Evolutionary conservation across 2,113 vertebrate species (phyloP).

Genomic region (Microcebus tavaratra): DNA sequence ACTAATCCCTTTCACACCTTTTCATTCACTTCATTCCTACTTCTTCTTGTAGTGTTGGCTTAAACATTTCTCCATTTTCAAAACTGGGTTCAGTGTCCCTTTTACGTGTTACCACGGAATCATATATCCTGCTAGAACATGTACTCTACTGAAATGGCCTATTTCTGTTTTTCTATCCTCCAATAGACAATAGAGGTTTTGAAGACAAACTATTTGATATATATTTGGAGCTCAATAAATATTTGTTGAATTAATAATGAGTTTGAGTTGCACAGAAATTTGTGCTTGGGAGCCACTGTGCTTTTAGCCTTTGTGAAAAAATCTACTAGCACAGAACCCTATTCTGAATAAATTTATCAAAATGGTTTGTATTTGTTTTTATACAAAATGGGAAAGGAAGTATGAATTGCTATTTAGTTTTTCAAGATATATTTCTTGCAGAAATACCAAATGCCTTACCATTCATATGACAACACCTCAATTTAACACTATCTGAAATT

Average conservation of each 20-base stretch:
- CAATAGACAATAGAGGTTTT: neutral
- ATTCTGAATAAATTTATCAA: neutral
- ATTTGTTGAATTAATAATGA: slow-evolving; percentile 15
- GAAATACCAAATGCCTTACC: slow-evolving; percentile 25
- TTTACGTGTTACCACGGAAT: neutral
- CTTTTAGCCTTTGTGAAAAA: neutral
- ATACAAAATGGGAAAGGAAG: neutral
- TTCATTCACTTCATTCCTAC: neutral
- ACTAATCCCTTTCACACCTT: neutral
- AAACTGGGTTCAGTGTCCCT: neutral
- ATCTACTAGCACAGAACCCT: neutral
- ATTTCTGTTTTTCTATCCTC: neutral
- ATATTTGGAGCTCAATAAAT: neutral
- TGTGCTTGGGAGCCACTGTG: neutral
- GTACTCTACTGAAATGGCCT: neutral
- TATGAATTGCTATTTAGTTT: neutral
- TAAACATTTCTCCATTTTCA: neutral
- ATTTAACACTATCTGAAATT: slow-evolving; percentile 23
- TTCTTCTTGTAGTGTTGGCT: neutral
- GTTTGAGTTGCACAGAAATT: neutral
- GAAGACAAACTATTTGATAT: neutral
- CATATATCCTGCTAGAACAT: neutral
- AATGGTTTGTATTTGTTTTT: neutral
- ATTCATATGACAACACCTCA: neutral
- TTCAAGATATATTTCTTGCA: neutral